phyloP scores from a whole-genome alignment of 2,113 vertebrate species.

The Porphyrio hochstetteri region DNA sequence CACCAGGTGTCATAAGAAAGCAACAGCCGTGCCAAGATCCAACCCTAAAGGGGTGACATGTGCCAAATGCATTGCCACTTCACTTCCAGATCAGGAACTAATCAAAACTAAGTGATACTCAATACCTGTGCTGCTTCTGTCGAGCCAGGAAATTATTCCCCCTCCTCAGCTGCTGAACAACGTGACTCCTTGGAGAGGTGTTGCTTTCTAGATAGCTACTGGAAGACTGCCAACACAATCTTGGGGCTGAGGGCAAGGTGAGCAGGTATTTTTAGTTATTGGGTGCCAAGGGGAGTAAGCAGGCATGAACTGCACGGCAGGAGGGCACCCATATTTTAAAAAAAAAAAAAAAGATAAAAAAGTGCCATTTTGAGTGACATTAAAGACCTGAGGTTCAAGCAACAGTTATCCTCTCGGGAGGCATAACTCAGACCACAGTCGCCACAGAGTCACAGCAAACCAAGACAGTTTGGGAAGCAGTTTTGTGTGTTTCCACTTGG shows the following conservation, averaged over 20 bases:
- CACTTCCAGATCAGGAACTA: background rate
- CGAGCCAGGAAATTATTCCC: background rate
- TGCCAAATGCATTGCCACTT: background rate
- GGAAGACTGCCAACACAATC: rapidly evolving
- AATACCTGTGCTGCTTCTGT: background rate
- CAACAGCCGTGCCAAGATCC: background rate
- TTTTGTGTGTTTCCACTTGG: background rate
- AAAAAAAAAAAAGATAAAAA: background rate
- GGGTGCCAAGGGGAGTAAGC: background rate
- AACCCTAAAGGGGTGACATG: background rate
- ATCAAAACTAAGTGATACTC: background rate
- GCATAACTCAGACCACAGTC: background rate
- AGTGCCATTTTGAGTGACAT: background rate
- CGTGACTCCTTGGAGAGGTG: background rate
- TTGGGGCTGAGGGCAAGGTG: background rate
- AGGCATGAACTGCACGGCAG: background rate
- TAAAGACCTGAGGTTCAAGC: background rate
- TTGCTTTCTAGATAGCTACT: background rate
- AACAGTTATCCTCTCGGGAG: background rate
- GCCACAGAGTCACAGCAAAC: background rate
- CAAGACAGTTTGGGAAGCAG: background rate
- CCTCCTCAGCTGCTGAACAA: background rate
- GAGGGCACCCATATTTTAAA: background rate
- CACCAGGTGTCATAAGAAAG: rapidly evolving
- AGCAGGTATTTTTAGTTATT: background rate